Conservation (phyloP, 2,113 vertebrate genomes). For the Turdus rufiventris region DNA sequence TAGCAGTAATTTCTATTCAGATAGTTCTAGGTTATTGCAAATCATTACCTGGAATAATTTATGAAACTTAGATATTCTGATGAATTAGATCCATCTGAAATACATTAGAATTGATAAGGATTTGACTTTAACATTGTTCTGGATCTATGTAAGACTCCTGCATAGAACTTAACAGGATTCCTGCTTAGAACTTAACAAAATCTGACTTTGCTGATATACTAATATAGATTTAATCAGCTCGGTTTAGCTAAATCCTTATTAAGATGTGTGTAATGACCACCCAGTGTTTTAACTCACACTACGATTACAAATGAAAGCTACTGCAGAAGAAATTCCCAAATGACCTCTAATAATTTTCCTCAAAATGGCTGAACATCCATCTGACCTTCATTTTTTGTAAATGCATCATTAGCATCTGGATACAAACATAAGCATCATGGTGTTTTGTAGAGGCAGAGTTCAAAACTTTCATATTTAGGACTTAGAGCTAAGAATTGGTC, state of each 20-base stretch:
- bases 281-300: background rate
- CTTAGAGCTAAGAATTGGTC: background rate
- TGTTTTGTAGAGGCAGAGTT: background rate
- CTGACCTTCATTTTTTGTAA: background rate
- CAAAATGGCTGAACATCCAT: background rate
- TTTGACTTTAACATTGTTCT: background rate
- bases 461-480: background rate
- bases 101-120: background rate
- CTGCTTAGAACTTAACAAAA: constrained; percentile 40
- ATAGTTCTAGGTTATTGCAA: background rate
- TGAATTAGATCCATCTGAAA: background rate
- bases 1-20: background rate
- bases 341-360: background rate
- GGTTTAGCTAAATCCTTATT: constrained; percentile 32
- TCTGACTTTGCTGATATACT: constrained; percentile 35
- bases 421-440: background rate
- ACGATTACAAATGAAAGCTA: background rate
- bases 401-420: background rate
- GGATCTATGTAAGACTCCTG: background rate
- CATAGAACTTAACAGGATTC: constrained; percentile 21
- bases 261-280: constrained; percentile 23
- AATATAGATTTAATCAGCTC: constrained; percentile 50
- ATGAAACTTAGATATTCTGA: background rate
- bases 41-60: background rate
- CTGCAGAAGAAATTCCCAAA: background rate